Evolutionary conservation across 2,888 invertebrate genomes (phyloP).

Genomic region (Gibbula magus): DNA sequence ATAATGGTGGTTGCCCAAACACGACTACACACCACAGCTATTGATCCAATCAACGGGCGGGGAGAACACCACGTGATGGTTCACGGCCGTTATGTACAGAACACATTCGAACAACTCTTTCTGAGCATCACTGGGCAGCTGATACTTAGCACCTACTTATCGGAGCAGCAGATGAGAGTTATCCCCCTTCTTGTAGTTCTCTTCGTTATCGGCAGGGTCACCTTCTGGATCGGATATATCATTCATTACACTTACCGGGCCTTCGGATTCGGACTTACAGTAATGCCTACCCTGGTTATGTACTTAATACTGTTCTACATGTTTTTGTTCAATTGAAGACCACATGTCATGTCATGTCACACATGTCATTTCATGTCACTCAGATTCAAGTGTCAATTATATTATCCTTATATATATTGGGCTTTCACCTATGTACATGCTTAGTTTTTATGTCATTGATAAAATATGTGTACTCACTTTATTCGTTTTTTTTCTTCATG

Average conservation of each 20-base stretch:
- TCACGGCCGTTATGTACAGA: conserved; percentile 34
- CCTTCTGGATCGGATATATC: conserved; percentile 46
- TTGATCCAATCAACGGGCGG: conserved; percentile 44
- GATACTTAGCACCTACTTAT: conserved; percentile 43
- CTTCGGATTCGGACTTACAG: conserved; percentile 39
- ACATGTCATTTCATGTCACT: too few species aligned
- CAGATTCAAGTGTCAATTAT: too few species aligned
- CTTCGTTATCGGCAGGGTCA: conserved; percentile 44
- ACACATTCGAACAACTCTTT: conserved; percentile 49
- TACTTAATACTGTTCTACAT: not conserved
- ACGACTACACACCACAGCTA: conserved; percentile 39
- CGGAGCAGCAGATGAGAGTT: conserved; percentile 30
- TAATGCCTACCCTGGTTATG: conserved; percentile 26
- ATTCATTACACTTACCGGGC: conserved; percentile 31
- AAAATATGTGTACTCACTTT: too few species aligned
- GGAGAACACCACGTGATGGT: conserved; percentile 41
- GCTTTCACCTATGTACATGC: too few species aligned
- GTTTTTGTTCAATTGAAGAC: not conserved
- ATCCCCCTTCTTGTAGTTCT: conserved; percentile 44
- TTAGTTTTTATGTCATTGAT: too few species aligned
- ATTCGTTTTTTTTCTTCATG: too few species aligned
- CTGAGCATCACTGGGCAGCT: conserved; percentile 43
- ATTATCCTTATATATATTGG: too few species aligned
- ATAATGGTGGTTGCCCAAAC: conserved; percentile 31
- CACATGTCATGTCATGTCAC: too few species aligned